These are phyloP conservation scores for Nemurella pictetii DNA, from an alignment of 2,888 invertebrate genomes.

Conservation along the genomic window DNA sequence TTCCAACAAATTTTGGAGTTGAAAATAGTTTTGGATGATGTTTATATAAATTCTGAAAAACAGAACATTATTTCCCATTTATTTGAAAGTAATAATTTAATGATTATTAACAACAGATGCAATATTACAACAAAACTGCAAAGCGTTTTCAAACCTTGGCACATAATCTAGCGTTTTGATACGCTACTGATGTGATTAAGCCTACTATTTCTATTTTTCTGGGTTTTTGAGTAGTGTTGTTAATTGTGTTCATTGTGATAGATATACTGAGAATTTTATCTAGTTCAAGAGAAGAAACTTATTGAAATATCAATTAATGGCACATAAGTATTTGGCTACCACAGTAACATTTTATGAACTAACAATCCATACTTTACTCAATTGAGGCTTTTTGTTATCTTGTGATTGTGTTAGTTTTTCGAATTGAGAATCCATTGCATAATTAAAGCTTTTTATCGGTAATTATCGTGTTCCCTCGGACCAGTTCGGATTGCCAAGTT, in stretches of 20 bases:
- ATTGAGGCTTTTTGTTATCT: background rate
- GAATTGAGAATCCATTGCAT: too few species aligned
- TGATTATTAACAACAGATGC: too few species aligned
- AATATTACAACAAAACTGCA: too few species aligned
- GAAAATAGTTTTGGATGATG: conserved; percentile 18
- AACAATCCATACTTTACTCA: background rate
- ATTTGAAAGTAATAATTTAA: too few species aligned
- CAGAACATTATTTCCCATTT: too few species aligned
- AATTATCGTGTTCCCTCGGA: background rate
- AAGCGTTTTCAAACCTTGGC: conserved; percentile 27
- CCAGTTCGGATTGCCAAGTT: background rate
- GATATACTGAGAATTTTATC: background rate
- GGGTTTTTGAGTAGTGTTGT: background rate
- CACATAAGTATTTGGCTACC: background rate
- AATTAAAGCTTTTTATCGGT: background rate
- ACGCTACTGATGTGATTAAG: conserved; percentile 10
- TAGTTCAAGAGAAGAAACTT: background rate
- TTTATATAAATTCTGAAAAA: conserved; percentile 19
- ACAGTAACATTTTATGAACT: background rate
- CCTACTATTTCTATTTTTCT: conserved; percentile 17
- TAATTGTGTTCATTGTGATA: background rate
- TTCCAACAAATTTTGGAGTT: conserved; percentile 17
- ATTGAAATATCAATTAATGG: background rate
- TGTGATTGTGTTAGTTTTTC: background rate
- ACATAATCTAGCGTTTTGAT: conserved; percentile 30